These are phyloP conservation scores for Drosophila chauvacae DNA, from an alignment of 1,140 invertebrate species.

Conservation along the genomic window DNA sequence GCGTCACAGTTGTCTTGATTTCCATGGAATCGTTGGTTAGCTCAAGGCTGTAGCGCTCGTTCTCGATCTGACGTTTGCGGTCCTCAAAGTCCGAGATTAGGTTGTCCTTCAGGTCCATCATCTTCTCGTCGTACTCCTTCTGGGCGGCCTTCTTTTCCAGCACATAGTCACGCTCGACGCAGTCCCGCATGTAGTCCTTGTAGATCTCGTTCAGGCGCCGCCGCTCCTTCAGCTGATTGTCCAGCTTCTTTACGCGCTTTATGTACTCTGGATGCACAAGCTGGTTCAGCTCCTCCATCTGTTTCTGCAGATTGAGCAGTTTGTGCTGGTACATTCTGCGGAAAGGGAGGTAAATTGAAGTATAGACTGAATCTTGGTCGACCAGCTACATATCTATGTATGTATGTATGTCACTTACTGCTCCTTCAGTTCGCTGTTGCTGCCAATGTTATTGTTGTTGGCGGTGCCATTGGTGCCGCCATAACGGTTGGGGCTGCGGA, in stretches of 20 bases:
- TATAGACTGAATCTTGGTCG: too few relatives aligned
- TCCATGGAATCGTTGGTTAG: slow-evolving; percentile 94
- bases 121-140: slow-evolving; percentile 98
- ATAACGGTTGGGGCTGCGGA: slow-evolving; percentile 87
- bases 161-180: slow-evolving; percentile 94
- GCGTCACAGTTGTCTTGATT: slow-evolving; percentile 90
- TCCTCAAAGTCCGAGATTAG: slow-evolving; percentile 96
- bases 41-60: slow-evolving; percentile 94
- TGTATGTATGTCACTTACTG: slow-evolving; percentile 87
- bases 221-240: slow-evolving; percentile 92
- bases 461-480: slow-evolving; percentile 88
- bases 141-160: slow-evolving; percentile 94
- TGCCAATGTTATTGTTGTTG: slow-evolving; percentile 54
- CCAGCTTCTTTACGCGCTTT: slow-evolving; percentile 92
- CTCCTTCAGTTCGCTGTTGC: slow-evolving; percentile 92
- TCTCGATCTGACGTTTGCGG: slow-evolving; percentile 94
- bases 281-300: slow-evolving; percentile 94
- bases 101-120: slow-evolving; percentile 94
- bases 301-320: slow-evolving; percentile 94
- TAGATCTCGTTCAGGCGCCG: slow-evolving; percentile 93
- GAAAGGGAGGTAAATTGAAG: slow-evolving; percentile 24
- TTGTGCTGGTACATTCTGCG: slow-evolving; percentile 97
- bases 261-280: slow-evolving; percentile 94
- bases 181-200: slow-evolving; percentile 92
- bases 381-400: background rate